Percentiles rank a stretch among this genome's conserved stretches.
Conservation (phyloP, 2,113 vertebrate genomes). For the Lophochroa leadbeateri region DNA sequence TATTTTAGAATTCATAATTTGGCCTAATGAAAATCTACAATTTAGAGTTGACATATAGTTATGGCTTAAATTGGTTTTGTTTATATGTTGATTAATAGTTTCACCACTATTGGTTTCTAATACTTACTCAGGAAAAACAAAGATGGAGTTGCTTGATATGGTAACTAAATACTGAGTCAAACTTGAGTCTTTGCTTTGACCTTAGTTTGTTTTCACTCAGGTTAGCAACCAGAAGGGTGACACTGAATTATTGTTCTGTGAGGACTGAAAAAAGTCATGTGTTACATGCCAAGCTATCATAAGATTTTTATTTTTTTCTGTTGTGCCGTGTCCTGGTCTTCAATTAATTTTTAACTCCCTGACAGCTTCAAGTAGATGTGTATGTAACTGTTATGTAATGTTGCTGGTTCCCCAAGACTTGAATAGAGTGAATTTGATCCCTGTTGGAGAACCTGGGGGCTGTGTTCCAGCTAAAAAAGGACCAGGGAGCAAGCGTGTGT, state of each 20-base stretch:
- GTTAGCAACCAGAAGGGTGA: background rate
- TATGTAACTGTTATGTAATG: background rate
- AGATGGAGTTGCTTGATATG: background rate
- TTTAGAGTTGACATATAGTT: background rate
- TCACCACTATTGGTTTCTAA: background rate
- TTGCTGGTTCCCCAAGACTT: background rate
- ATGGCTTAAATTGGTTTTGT: background rate
- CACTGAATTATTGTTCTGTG: background rate
- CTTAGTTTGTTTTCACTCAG: background rate
- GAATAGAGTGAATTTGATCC: background rate
- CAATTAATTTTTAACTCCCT: background rate
- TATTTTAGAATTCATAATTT: conserved; percentile 9
- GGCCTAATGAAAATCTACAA: background rate
- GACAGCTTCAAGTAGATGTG: background rate
- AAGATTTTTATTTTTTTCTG: background rate
- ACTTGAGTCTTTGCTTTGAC: background rate
- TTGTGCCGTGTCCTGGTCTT: background rate
- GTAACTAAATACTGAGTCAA: conserved; percentile 8
- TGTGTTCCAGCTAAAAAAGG: background rate
- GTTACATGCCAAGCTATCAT: background rate
- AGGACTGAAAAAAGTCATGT: background rate
- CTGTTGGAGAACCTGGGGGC: background rate
- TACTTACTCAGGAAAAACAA: background rate
- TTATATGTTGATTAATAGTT: background rate
- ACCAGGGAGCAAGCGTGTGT: rapidly evolving